A percentile compares a stretch with the other conserved stretches of the same genome.
phyloP scores from a whole-genome alignment of 2,797 vertebrate genomes.

The Pangasius krempfi region DNA sequence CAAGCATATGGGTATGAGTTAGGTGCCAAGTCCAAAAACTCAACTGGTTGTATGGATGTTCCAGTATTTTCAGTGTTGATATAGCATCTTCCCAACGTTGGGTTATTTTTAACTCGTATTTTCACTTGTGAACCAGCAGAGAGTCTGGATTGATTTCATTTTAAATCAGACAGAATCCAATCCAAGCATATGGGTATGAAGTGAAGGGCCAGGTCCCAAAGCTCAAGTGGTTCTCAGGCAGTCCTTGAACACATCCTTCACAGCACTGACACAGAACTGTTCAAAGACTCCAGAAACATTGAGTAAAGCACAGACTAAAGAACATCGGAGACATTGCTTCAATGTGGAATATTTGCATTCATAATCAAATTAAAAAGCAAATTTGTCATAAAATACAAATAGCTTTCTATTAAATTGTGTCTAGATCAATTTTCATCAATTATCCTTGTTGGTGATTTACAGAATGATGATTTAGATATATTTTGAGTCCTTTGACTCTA shows the following conservation, averaged over 20 bases:
- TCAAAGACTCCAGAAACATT: background rate
- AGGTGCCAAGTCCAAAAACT: background rate
- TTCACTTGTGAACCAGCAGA: background rate
- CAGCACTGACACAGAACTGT: background rate
- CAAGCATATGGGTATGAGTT: background rate
- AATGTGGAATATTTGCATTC: background rate
- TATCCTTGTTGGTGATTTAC: background rate
- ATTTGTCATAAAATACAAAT: background rate
- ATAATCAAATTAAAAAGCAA: background rate
- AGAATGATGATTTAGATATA: background rate
- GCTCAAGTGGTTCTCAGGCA: background rate
- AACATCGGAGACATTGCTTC: background rate
- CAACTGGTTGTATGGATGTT: background rate
- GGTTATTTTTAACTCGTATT: background rate
- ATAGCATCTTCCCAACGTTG: background rate
- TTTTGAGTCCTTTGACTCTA: background rate
- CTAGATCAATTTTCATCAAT: background rate
- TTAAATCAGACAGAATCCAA: background rate
- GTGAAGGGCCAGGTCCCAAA: constrained; percentile 11
- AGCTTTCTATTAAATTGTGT: background rate
- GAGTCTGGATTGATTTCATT: background rate
- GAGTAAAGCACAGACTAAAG: background rate
- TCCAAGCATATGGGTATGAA: background rate
- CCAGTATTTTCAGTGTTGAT: background rate
- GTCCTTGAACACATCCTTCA: background rate